Evolutionary conservation across 2,797 vertebrate genomes (phyloP), one percentile per base, ranked within the genome.

Genomic region (Manis pentadactyla): DNA sequence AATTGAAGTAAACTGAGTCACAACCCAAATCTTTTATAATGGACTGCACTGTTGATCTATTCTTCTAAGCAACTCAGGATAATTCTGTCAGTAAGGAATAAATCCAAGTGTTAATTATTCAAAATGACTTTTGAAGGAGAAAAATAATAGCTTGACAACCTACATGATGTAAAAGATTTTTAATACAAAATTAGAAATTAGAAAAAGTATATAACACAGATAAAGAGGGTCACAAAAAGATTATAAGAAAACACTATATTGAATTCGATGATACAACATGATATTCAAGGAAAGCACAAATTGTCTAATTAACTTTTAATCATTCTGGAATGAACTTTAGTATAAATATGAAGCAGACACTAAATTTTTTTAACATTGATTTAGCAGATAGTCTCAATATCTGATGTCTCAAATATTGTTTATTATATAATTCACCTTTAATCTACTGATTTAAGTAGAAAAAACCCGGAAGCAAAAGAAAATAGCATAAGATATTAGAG

Each of bases 401-500:
- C 5, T 78, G 27, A 42, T 49, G 29, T 53, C 23, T 42, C 37
- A 85, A 86, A 37, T 8, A 87, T 64, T 46, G n/a, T 15, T 27
- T 39, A 59, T 69, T 87, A 63, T 46, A 51, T 87, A 71, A 68
- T 84, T 94, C 14, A 84, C 59, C 29, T 79, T 87, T 66, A 87
- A 84, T 37, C 1, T 71, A 75, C 21, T 92, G 12, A 57, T n/a
- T 53, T 68, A 61, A 74, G 27, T 55, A 46, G 18, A 77, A 6
- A 89, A 95, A 87, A 85, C 11, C 19, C 42, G n/a, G 93, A 93
- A 90, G 84, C 57, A 87, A 87, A 63, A 68, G 21, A 61, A 95
- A 90, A 93, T 46, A 87, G 1, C 27, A n/a, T 46, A 87, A 15
- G 46, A 46, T 6, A 31, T 49, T 66, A 77, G 4, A 85, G 4